Percentiles rank a stretch among this genome's conserved stretches.
Evolutionary conservation across 2,113 vertebrate genomes (phyloP).

Genomic region (Raphicerus campestris): DNA sequence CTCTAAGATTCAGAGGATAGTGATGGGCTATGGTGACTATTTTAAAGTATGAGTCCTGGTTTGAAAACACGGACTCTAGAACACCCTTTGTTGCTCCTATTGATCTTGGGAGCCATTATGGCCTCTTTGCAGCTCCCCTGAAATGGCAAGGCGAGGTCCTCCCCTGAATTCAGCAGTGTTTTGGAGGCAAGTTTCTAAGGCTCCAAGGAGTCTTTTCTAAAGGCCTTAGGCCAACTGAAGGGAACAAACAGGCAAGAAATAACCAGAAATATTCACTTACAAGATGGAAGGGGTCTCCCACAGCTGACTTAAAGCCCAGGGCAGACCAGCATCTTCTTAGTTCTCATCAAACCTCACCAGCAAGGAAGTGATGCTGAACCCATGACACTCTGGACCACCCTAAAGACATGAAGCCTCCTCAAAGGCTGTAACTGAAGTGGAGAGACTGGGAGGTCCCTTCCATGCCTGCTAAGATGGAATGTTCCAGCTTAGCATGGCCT

Average conservation of each 20-base stretch:
- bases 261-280: neutral
- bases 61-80: neutral
- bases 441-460: neutral
- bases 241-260: neutral
- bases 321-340: neutral
- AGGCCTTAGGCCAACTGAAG: neutral
- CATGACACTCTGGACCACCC: neutral
- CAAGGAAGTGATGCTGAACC: neutral
- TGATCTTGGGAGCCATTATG: neutral
- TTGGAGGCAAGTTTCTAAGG: neutral
- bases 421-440: neutral
- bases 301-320: accelerated
- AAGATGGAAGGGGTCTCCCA: neutral
- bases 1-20: neutral
- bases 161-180: neutral
- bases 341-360: neutral
- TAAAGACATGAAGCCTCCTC: neutral
- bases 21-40: neutral
- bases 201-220: neutral
- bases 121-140: neutral
- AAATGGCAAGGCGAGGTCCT: neutral
- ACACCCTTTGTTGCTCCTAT: neutral
- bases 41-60: neutral
- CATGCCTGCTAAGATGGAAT: neutral
- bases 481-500: neutral